Evolutionary conservation across 2,113 vertebrate genomes (phyloP).

Genomic region (Sander vitreus): DNA sequence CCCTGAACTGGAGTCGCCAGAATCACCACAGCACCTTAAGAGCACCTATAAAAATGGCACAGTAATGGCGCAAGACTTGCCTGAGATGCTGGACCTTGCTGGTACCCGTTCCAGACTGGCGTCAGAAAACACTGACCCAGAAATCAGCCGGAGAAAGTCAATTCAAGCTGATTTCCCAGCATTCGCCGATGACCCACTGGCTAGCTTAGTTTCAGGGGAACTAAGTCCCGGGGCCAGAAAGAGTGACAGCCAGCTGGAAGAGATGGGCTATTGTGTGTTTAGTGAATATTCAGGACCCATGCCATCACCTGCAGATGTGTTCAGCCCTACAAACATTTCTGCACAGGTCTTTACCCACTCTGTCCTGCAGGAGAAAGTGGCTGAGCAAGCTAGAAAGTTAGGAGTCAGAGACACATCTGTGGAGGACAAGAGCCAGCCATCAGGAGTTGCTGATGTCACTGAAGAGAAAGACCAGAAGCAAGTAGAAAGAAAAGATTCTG

Average conservation of each 20-base stretch:
- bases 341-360: constrained; percentile 80
- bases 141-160: constrained; percentile 87
- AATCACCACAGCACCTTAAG: constrained; percentile 87
- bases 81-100: constrained; percentile 97
- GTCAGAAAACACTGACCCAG: constrained; percentile 90
- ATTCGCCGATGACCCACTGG: constrained; percentile 84
- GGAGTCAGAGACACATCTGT: constrained; percentile 73
- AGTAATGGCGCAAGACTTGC: constrained; percentile 94
- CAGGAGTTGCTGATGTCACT: constrained; percentile 20
- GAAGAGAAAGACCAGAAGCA: constrained; percentile 61
- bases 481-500: constrained; percentile 39
- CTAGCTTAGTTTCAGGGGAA: constrained; percentile 85
- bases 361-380: constrained; percentile 82
- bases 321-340: constrained; percentile 79
- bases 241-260: constrained; percentile 94
- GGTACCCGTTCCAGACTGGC: constrained; percentile 91
- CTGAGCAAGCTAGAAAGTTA: constrained; percentile 76
- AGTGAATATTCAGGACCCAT: constrained; percentile 98
- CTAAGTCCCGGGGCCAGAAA: constrained; percentile 88
- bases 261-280: constrained; percentile 98
- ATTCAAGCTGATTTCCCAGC: constrained; percentile 83
- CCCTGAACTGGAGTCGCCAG: constrained; percentile 84
- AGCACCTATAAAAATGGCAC: constrained; percentile 91
- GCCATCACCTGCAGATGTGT: constrained; percentile 92
- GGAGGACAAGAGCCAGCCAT: constrained; percentile 63